Evolutionary conservation across 1,140 invertebrate species (phyloP).

Genomic region (Stegodyphus mimosarum): DNA sequence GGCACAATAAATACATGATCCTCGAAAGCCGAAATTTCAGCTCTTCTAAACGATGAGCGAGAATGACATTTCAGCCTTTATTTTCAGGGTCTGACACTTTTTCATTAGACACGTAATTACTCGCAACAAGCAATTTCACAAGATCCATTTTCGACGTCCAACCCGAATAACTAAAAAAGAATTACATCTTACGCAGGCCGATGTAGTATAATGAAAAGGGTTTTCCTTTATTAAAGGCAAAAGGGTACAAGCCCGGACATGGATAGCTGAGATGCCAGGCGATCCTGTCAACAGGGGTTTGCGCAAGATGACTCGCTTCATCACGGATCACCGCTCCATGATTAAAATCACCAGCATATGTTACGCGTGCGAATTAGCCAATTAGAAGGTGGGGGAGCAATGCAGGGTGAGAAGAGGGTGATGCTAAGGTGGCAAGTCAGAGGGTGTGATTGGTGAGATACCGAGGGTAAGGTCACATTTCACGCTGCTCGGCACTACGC

Average conservation of each 20-base stretch:
- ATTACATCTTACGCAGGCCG: conserved; percentile 21
- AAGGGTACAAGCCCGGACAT: conserved; percentile 27
- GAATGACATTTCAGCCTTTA: background rate
- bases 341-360: conserved; percentile 56
- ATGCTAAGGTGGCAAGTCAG: conserved; percentile 24
- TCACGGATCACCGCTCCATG: conserved; percentile 52
- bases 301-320: conserved; percentile 32
- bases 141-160: conserved; percentile 41
- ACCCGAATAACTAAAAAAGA: conserved; percentile 49
- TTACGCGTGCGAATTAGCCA: conserved; percentile 55
- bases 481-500: conserved; percentile 34
- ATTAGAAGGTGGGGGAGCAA: conserved; percentile 38
- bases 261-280: conserved; percentile 51
- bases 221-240: conserved; percentile 38
- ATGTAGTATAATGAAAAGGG: conserved; percentile 43
- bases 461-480: conserved; percentile 20
- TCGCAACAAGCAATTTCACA: conserved; percentile 36
- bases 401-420: conserved; percentile 20
- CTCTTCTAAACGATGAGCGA: no score
- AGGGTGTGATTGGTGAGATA: conserved; percentile 49
- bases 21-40: no score
- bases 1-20: no score
- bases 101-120: conserved; percentile 52
- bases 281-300: conserved; percentile 40
- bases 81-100: conserved; percentile 34